Evolutionary conservation across 2,797 vertebrate genomes (phyloP), one percentile per base, ranked within the genome.

Genomic region (Antrozous pallidus): DNA sequence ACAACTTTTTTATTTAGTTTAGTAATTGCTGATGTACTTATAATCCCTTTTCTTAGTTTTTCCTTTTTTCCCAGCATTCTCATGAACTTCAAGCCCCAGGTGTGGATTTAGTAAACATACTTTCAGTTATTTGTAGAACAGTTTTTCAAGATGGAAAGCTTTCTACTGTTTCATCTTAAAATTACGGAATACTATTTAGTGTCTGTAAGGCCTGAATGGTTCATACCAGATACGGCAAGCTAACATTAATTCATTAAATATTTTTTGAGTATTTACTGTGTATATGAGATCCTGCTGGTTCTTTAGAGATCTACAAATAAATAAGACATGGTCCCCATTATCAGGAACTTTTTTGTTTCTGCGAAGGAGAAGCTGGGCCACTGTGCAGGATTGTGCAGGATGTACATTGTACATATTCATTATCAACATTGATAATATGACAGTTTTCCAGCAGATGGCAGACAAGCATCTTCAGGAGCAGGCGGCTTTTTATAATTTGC

Each of bases 391-490:
- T 88, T 93, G 33, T 67, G 45, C 31, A 85, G 38, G 45, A 8
- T 89, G 17, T 93, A 77, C 31, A 26, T 67, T 90, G 77, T 45
- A 84, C 36, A 70, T 45, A 87, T 28, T 88, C 47, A 49, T 80
- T 63, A 47, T 92, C 11, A 78, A 77, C 61, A 31, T 42, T 20
- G 58, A 69, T 94, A 95, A 70, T 78, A 12, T 65, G 73, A 90
- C 38, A 87, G 0, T 91, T 95, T 92, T 95, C 79, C 78, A 92
- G 86, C 69, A 96, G 71, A 93, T 94, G 75, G 77, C 87, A 95
- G 75, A 87, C 61, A 96, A 82, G 14, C 65, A 71, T 94, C 90
- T 94, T 96, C 40, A 95, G 40, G 77, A 94, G 47, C 36, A 71
- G 70, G 67, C 92, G 85, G 17, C 31, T 85, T 93, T 93, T 95